A percentile compares a stretch with the other conserved stretches of the same genome.
These are phyloP conservation scores for Stenurella melanura DNA, from an alignment of 2,888 invertebrate genomes.

Conservation along the genomic window DNA sequence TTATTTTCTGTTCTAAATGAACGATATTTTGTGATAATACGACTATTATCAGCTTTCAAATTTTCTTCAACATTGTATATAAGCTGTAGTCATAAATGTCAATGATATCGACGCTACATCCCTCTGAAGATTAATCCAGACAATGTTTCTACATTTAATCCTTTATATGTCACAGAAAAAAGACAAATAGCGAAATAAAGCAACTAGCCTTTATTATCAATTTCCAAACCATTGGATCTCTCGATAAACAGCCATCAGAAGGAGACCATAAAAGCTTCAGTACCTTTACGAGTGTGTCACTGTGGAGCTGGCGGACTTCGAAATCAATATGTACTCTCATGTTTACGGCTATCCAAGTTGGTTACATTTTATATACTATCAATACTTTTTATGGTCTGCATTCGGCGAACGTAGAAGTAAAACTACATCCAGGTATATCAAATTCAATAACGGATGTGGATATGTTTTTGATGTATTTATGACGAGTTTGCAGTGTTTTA, in stretches of 20 bases:
- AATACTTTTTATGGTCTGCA: constrained; percentile 27
- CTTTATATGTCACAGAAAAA: background rate
- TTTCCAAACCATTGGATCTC: constrained; percentile 22
- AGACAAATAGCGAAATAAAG: constrained; percentile 12
- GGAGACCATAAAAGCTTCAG: constrained; percentile 25
- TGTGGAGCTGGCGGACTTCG: constrained; percentile 12
- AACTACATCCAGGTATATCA: constrained; percentile 19
- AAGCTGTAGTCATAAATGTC: background rate
- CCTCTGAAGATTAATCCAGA: background rate
- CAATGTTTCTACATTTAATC: background rate
- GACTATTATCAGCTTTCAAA: too few species aligned
- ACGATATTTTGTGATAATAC: too few species aligned
- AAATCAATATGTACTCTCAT: constrained; percentile 37
- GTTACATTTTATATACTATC: constrained; percentile 37
- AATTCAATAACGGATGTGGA: constrained; percentile 24
- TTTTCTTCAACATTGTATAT: too few species aligned
- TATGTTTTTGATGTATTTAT: constrained; percentile 36
- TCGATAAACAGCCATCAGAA: constrained; percentile 20
- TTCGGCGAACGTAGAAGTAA: constrained; percentile 27
- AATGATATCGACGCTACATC: background rate
- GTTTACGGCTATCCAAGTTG: constrained; percentile 31
- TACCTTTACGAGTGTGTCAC: constrained; percentile 37
- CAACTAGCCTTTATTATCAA: constrained; percentile 6
- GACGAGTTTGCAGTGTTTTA: constrained; percentile 15
- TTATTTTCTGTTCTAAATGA: too few species aligned